A percentile compares a stretch with the other conserved stretches of the same genome.
Conservation (phyloP, 2,888 invertebrate genomes). For the Ochropleura leucogaster region DNA sequence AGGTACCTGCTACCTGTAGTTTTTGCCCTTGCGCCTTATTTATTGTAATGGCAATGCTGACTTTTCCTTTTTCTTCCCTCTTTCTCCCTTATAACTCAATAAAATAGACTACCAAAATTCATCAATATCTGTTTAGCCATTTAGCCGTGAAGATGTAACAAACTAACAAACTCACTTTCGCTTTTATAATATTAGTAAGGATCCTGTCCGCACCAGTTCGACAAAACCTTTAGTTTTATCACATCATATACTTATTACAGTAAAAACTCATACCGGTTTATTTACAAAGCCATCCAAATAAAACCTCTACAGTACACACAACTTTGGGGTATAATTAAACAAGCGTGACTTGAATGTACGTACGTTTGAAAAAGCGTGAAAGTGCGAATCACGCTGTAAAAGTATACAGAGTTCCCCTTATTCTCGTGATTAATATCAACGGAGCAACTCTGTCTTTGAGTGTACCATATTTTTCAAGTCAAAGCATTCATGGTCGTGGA, state of each 20-base stretch:
- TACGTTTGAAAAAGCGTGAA: slow-evolving; percentile 44
- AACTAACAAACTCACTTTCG: no score
- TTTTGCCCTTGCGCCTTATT: no score
- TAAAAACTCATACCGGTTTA: slow-evolving; percentile 1
- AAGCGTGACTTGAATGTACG: slow-evolving; percentile 48
- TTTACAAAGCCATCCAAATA: not conserved
- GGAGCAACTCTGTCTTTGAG: slow-evolving; percentile 63
- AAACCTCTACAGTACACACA: slow-evolving; percentile 8
- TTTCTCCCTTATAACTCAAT: no score
- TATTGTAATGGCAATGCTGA: no score
- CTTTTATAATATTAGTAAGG: no score
- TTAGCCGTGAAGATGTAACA: no score
- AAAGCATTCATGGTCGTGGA: slow-evolving; percentile 53
- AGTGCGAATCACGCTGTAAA: slow-evolving; percentile 65
- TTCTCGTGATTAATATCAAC: slow-evolving; percentile 68
- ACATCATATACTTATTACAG: not conserved
- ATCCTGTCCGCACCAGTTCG: not conserved
- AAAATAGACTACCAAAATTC: no score
- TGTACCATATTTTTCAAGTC: slow-evolving; percentile 64
- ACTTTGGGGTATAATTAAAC: slow-evolving; percentile 47
- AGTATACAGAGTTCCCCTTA: slow-evolving; percentile 51
- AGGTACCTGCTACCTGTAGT: no score
- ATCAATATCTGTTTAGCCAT: no score
- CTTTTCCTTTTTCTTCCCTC: no score
- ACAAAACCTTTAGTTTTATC: not conserved